phyloP scores from a whole-genome alignment of 2,888 invertebrate genomes.

The Punctoribates punctum region DNA sequence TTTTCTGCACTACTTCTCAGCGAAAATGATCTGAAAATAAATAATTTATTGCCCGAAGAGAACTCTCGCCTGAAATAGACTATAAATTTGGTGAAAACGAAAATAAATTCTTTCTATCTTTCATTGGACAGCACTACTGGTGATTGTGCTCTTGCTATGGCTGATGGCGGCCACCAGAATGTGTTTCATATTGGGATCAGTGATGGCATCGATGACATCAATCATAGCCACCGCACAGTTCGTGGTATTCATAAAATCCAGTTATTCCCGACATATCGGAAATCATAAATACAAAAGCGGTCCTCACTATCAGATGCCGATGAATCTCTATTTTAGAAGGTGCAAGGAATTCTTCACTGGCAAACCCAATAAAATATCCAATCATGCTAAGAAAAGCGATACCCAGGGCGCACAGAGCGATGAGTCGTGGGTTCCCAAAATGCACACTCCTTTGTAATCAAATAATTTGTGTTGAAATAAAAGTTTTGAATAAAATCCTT shows the following conservation, averaged over 20 bases:
- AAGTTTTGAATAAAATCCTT: too few species aligned
- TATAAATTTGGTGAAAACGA: background rate
- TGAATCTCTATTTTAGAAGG: background rate
- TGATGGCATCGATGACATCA: constrained; percentile 6
- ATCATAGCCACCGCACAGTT: constrained; percentile 26
- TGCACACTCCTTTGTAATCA: background rate
- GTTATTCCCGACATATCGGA: constrained; percentile 9
- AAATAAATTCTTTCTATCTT: background rate
- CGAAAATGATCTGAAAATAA: too few species aligned
- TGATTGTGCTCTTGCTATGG: constrained; percentile 18
- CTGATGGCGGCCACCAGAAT: constrained; percentile 28
- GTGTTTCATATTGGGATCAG: constrained; percentile 4
- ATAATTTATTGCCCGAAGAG: too few species aligned
- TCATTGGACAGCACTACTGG: background rate
- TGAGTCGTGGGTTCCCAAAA: constrained; percentile 23
- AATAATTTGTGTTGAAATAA: background rate
- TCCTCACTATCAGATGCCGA: constrained; percentile 19
- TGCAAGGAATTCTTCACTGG: background rate
- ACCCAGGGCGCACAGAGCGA: too few species aligned
- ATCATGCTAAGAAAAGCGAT: background rate
- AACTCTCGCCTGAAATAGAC: too few species aligned
- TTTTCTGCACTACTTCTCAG: too few species aligned
- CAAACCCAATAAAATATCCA: background rate
- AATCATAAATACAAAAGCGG: constrained; percentile 10
- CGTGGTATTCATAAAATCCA: background rate